Evolutionary conservation across 2,113 vertebrate species (phyloP), one percentile per base, ranked within the genome.

Genomic region (Fulica atra): DNA sequence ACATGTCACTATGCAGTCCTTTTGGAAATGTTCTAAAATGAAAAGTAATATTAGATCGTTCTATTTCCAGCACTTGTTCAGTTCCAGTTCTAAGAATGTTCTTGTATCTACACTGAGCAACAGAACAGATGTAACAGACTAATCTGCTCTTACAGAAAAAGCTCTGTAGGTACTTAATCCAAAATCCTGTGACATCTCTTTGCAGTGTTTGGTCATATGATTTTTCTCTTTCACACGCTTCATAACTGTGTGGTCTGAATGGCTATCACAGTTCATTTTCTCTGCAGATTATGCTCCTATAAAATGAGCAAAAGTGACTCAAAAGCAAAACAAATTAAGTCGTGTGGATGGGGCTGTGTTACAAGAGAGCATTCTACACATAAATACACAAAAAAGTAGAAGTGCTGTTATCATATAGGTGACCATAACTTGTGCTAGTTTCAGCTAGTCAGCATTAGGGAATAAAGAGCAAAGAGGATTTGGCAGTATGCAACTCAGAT

Each of bases 41-140:
- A 86, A 88, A 86, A 80, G 23, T 72, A 88, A 16, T 96, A 90
- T 86, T 74, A 95, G 72, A 83, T 35, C 26, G 73, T 93, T 92
- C 36, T 91, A 71, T 95, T 95, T 89, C 69, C 87, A 91, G 53
- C 18, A 84, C 14, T 64, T 87, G 38, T 77, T 92, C 20, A 3
- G 38, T 93, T 86, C 69, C 50, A 78, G 35, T 86, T 95, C 76
- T 74, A 69, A 71, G 72, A 92, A 70, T 33, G 35, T 78, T 86
- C 83, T 54, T 92, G 42, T 36, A 23, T 46, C 44, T 56, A 78
- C 5, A 1, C 48, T 90, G 60, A 93, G 88, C 23, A 90, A 59
- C n/a, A 73, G 81, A 94, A 57, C 46, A 77, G 40, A 92, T 73
- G n/a, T 54, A 88, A 59, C 13, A 72, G 28, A 40, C 36, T 88